Conservation (phyloP, 2,888 invertebrate genomes). For the Mylabris sibirica region DNA sequence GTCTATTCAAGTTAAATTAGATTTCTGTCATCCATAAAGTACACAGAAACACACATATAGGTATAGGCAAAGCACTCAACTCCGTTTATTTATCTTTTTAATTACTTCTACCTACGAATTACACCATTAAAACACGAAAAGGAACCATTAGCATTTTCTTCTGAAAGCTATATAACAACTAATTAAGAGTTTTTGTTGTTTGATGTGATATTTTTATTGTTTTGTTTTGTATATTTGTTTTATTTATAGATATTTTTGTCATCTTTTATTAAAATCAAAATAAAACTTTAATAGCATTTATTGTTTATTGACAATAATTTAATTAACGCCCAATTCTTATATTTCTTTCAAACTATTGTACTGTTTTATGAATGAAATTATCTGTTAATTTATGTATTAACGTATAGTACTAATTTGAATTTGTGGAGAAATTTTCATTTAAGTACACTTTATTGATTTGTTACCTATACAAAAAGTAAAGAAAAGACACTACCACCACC, state of each 20-base stretch:
- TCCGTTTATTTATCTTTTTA: constrained; percentile 12
- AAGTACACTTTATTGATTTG: too few relatives aligned
- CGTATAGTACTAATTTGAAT: neutral
- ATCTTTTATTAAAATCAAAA: neutral
- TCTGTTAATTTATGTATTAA: too few relatives aligned
- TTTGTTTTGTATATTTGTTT: neutral
- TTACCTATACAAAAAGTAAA: neutral
- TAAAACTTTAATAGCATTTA: neutral
- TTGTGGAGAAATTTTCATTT: neutral
- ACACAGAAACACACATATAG: too few relatives aligned
- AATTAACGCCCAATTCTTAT: neutral
- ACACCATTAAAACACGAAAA: constrained; percentile 17
- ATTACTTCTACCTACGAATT: constrained; percentile 16
- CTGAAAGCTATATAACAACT: constrained; percentile 16
- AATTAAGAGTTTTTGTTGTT: constrained; percentile 15
- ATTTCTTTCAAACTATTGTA: neutral
- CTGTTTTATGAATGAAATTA: neutral
- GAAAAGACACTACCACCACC: neutral
- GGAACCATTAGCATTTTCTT: constrained; percentile 13
- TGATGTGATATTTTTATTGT: neutral
- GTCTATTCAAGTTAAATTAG: neutral
- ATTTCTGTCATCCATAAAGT: neutral
- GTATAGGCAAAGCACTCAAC: neutral
- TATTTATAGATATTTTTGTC: neutral
- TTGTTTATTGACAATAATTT: neutral